Evolutionary conservation across 1,140 invertebrate species (phyloP).

Genomic region (Diplogasteroides magnus): DNA sequence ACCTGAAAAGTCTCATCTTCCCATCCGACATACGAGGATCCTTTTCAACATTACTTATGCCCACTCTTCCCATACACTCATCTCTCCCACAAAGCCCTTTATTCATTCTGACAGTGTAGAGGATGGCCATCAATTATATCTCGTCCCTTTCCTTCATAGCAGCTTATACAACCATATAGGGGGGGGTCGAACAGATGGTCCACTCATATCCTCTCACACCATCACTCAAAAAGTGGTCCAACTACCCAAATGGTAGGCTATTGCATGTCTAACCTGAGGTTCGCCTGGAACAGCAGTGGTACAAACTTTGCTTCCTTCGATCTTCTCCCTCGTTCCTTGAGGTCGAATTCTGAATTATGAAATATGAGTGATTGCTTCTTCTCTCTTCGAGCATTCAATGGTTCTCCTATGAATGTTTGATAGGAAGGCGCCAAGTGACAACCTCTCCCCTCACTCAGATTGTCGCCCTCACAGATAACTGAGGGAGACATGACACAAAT

Average conservation of each 20-base stretch:
- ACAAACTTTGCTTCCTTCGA: conserved; percentile 89
- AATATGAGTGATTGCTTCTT: background rate
- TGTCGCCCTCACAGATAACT: too few species aligned
- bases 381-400: background rate
- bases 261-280: conserved; percentile 69
- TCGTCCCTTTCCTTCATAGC: too few species aligned
- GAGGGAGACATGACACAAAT: too few species aligned
- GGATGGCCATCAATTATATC: too few species aligned
- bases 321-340: conserved; percentile 80
- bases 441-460: background rate
- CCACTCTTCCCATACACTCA: background rate
- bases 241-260: background rate
- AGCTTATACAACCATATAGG: too few species aligned
- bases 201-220: background rate
- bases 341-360: conserved; percentile 74
- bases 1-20: background rate
- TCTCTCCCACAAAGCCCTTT: background rate
- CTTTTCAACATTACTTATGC: background rate
- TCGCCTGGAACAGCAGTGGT: conserved; percentile 70
- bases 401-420: conserved; percentile 9
- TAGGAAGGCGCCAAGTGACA: background rate
- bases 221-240: too few species aligned
- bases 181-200: too few species aligned
- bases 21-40: background rate
- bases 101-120: background rate